Base-by-base conservation (phyloP, 2,888 invertebrate genomes). In the Bellardia bayeri region DNA sequence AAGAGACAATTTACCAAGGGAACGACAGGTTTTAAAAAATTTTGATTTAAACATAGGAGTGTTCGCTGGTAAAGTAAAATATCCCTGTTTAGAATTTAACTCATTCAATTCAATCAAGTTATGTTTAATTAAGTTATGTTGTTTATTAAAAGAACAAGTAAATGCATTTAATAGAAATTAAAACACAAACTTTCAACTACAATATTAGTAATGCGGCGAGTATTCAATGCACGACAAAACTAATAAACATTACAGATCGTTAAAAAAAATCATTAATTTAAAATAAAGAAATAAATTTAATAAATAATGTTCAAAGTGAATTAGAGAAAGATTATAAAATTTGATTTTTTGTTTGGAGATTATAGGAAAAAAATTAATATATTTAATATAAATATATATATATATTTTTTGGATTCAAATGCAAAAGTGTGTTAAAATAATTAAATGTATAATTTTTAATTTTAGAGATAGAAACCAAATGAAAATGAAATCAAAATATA, bases 121-220 rank as follows among this genome's bases (percentile, higher is more conserved):
- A 13, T 13, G 13, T 9, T 11, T 13, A 3, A 13, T 3, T 45
- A 11, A 13, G 3, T 0, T 49, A 51, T 16, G 16, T 64, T 42
- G 9, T 75, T 16, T 66, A 33, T 64, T 45, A 13, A 76, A 45
- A 76, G 51, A 40, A 14, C 42, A 40, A 16, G 11, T 63, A 68
- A 45, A 76, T 76, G 68, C 87, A 85, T 81, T 61, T 80, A 84
- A 76, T 72, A 80, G 23, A 63, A 56, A 30, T 42, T 33, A 23
- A 88, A 89, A 91, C 89, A 89, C 89, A 91, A 91, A 89, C 90
- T 90, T 90, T 89, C 89, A 91, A 90, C 92, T 92, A 92, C 91
- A 92, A 91, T 92, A 92, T 92, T 92, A 90, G 89, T 90, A 79
- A 91, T 91, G 91, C 90, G 90, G 91, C 91, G 91, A 91, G 91